Evolutionary conservation across 2,113 vertebrate genomes (phyloP).

Genomic region (Aviceda subcristata): DNA sequence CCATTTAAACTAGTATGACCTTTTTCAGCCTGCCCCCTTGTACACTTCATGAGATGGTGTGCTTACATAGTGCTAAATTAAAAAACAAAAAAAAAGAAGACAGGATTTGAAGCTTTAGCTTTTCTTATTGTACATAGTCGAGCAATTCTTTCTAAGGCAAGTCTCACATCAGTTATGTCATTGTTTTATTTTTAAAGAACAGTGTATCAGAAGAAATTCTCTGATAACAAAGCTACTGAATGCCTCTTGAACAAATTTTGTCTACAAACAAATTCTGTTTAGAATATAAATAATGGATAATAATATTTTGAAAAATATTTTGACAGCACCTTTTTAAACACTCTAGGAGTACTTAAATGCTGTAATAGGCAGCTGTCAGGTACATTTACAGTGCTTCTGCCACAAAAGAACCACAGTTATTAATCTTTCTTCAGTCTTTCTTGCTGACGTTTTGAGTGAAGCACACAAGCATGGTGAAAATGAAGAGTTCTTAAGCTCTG

Average conservation of each 20-base stretch:
- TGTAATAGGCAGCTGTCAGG: constrained; percentile 56
- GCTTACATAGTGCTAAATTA: neutral
- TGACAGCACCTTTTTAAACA: constrained; percentile 34
- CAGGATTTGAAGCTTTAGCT: neutral
- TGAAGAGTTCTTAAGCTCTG: constrained; percentile 9
- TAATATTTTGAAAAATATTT: constrained; percentile 49
- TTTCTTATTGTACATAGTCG: neutral
- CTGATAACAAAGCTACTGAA: neutral
- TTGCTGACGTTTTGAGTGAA: neutral
- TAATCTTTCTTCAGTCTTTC: constrained; percentile 26
- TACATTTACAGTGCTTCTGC: constrained; percentile 13
- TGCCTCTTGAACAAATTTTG: neutral
- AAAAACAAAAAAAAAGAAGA: neutral
- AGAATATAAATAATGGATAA: constrained; percentile 27
- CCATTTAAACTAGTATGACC: neutral
- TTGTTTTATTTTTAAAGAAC: neutral
- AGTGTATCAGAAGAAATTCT: neutral
- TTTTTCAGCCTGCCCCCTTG: neutral
- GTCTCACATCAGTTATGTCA: neutral
- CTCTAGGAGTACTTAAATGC: neutral
- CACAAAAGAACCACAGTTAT: neutral
- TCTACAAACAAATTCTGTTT: constrained; percentile 42
- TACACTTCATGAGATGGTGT: neutral
- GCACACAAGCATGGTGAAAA: neutral
- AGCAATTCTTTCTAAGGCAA: neutral